Conservation (phyloP, 2,888 invertebrate genomes). For the Gnatocerus cornutus region DNA sequence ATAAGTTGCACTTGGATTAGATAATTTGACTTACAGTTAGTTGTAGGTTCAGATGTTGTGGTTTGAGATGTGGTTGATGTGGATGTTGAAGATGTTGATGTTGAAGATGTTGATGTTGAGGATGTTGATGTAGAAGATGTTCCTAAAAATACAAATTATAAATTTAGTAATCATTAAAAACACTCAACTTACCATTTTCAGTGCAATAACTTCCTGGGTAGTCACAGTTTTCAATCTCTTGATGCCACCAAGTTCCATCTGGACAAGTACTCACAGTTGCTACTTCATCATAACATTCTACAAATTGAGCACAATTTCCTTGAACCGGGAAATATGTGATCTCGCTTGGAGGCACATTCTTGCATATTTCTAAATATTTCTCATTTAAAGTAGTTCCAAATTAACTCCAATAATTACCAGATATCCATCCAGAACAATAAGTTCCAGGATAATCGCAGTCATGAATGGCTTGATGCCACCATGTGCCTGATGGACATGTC, state of each 20-base stretch:
- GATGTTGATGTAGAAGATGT: too few species aligned
- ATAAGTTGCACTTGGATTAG: too few species aligned
- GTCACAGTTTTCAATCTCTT: slow-evolving; percentile 41
- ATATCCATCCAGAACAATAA: neutral
- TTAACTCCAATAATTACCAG: neutral
- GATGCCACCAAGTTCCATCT: slow-evolving; percentile 39
- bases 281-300: slow-evolving; percentile 37
- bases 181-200: too few species aligned
- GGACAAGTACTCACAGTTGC: slow-evolving; percentile 11
- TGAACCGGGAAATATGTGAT: neutral
- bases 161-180: neutral
- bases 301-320: slow-evolving; percentile 38
- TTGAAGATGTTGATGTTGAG: neutral
- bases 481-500: slow-evolving; percentile 15
- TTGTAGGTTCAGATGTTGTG: too few species aligned
- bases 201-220: slow-evolving; percentile 35
- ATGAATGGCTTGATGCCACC: slow-evolving; percentile 35
- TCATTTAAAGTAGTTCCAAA: too few species aligned
- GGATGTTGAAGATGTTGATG: too few species aligned
- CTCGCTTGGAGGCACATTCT: too few species aligned
- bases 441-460: slow-evolving; percentile 34
- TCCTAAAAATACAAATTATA: too few species aligned
- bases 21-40: too few species aligned
- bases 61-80: too few species aligned
- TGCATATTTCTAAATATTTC: too few species aligned